Conservation (phyloP, 1,140 invertebrate species). For the Choristoneura fumiferana region DNA sequence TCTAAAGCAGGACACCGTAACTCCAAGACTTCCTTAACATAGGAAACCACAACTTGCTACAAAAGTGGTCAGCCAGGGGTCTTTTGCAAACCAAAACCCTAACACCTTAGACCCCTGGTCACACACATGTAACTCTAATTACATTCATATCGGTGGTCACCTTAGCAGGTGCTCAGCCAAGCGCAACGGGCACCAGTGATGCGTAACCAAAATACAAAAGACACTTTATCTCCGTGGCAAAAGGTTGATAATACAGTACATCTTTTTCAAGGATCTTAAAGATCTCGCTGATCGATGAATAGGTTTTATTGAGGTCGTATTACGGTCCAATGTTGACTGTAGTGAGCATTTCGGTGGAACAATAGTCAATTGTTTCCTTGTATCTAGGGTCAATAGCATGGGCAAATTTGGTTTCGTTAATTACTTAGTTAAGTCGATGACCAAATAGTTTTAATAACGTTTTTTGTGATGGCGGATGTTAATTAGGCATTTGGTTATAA, state of each 20-base stretch:
- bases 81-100: background rate
- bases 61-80: slow-evolving; percentile 13
- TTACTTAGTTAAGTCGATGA: slow-evolving; percentile 42
- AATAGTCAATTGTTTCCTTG: slow-evolving; percentile 43
- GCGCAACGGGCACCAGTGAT: slow-evolving; percentile 56
- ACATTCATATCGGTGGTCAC: slow-evolving; percentile 67
- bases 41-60: slow-evolving; percentile 51
- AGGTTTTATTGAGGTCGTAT: slow-evolving; percentile 40
- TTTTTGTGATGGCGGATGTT: slow-evolving; percentile 11
- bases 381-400: slow-evolving; percentile 63
- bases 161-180: slow-evolving; percentile 55
- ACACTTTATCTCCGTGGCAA: slow-evolving; percentile 17
- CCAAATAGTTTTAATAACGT: slow-evolving; percentile 26
- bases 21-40: slow-evolving; percentile 44
- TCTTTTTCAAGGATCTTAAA: slow-evolving; percentile 29
- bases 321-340: slow-evolving; percentile 42
- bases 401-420: slow-evolving; percentile 59
- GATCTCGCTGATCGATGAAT: slow-evolving; percentile 38
- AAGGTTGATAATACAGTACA: slow-evolving; percentile 25
- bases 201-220: slow-evolving; percentile 35
- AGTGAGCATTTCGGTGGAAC: slow-evolving; percentile 37
- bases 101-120: background rate
- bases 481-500: background rate
- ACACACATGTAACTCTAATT: slow-evolving; percentile 59
- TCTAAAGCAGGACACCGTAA: slow-evolving; percentile 31